Base-by-base conservation (phyloP, 2,888 invertebrate species). In the Podotricha telesiphe region DNA sequence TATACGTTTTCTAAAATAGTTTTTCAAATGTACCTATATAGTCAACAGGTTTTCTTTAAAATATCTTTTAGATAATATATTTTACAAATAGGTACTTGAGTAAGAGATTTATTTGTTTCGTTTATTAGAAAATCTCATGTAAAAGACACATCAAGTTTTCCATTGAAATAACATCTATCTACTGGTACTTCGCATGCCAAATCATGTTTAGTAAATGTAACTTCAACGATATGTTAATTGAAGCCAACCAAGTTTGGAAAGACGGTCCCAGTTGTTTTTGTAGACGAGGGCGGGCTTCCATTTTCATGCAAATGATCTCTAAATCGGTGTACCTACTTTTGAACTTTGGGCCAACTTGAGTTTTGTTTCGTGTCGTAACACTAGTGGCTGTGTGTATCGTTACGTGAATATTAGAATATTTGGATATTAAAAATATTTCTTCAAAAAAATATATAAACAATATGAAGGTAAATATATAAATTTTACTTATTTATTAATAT, bases 281-380 rank as follows among this genome's bases (percentile, higher is more conserved):
- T 74, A 76, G 72, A 42, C 59, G 77, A 77, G 75, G 76, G 75
- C 78, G 80, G 79, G 76, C 70, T 74, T 76, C 80, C 82, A 88
- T 91, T 90, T 83, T 86, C 75, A 92, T 92, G 91, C 84, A 89
- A 91, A 91, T 91, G 65, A 73, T 75, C 77, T 76, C 76, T 53
- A 28, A 55, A 51, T 11, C 62, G 42, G 28, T 79, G 80, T 79
- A 77, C 80, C 58, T 79, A 82, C 75, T 82, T 79, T 72, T 67
- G 68, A 69, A 73, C 71, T 68, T 61, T 47, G 71, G 65, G 20
- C 34, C 53, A 66, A 72, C 70, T 69, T 72, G 64, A 74, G 67
- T 70, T 37, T 71, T 59, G 73, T 70, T 65, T 47, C 71, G 64
- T 56, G 70, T 61, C 65, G 73, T 73, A 74, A 76, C 62, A 73